phyloP scores from a whole-genome alignment of 2,113 vertebrate species.

The Onychostoma macrolepis region DNA sequence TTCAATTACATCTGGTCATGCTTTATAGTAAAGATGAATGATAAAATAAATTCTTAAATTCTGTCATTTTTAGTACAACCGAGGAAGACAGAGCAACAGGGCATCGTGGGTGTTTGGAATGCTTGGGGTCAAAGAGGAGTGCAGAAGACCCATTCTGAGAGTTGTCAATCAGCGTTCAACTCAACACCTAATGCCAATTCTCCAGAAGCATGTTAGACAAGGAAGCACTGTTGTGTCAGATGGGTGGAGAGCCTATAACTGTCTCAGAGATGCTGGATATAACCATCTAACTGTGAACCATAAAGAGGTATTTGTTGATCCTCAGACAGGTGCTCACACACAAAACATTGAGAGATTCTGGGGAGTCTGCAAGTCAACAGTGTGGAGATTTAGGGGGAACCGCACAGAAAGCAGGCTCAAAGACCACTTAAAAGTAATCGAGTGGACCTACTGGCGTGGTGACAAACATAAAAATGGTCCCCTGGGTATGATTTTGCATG shows the following conservation, averaged over 20 bases:
- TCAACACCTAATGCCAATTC: neutral
- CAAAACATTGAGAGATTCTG: conserved; percentile 40
- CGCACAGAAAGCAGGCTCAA: conserved; percentile 25
- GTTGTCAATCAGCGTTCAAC: neutral
- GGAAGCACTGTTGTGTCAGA: conserved; percentile 14
- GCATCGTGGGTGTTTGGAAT: neutral
- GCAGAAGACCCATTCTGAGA: neutral
- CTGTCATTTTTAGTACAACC: neutral
- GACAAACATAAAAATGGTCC: conserved; percentile 26
- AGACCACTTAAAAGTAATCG: conserved; percentile 43
- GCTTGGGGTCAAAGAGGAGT: neutral
- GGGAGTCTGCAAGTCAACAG: conserved; percentile 30
- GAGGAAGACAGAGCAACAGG: neutral
- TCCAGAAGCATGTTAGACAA: neutral
- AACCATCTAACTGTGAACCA: conserved; percentile 37
- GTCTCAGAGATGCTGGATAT: conserved; percentile 29
- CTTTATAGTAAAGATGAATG: neutral
- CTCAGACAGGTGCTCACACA: conserved; percentile 27
- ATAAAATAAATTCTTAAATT: neutral
- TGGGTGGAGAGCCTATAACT: conserved; percentile 25
- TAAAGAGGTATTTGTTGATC: conserved; percentile 24
- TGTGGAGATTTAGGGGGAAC: conserved; percentile 42
- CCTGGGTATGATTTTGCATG: conserved; percentile 33
- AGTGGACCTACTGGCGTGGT: conserved; percentile 32
- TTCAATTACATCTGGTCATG: neutral